These are phyloP conservation scores for Neoascia interrupta DNA, from an alignment of 2,888 invertebrate genomes.

Conservation along the genomic window DNA sequence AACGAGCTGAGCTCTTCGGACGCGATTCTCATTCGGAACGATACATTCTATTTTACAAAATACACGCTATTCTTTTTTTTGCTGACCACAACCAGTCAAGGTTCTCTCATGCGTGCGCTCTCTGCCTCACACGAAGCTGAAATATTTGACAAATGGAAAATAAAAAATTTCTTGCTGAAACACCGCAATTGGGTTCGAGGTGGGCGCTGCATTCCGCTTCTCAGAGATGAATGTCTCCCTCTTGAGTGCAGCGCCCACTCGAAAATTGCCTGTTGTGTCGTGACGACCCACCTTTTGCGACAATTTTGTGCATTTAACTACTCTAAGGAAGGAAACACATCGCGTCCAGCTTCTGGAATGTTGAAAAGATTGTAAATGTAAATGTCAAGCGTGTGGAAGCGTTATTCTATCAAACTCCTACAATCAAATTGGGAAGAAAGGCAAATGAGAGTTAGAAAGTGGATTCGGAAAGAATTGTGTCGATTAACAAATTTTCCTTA, in stretches of 20 bases:
- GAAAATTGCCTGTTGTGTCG: too few relatives aligned
- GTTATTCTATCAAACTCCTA: slow-evolving; percentile 67
- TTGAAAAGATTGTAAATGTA: slow-evolving; percentile 55
- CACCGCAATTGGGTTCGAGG: slow-evolving; percentile 28
- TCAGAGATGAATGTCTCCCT: neutral
- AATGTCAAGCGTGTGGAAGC: slow-evolving; percentile 15
- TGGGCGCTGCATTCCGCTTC: slow-evolving; percentile 52
- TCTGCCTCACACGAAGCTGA: slow-evolving; percentile 62
- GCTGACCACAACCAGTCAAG: slow-evolving; percentile 29
- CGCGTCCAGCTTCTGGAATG: slow-evolving; percentile 64
- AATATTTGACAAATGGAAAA: slow-evolving; percentile 62
- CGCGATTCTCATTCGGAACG: slow-evolving; percentile 43
- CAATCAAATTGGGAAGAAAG: slow-evolving; percentile 40
- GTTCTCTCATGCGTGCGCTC: slow-evolving; percentile 46
- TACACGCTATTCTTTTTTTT: slow-evolving; percentile 8
- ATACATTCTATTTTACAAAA: slow-evolving; percentile 61
- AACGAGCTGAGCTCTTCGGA: neutral
- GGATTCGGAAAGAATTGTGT: slow-evolving; percentile 74
- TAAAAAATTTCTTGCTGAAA: slow-evolving; percentile 42
- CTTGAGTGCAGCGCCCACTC: neutral
- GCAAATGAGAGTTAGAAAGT: neutral
- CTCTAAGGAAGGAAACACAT: slow-evolving; percentile 33
- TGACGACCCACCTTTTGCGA: slow-evolving; percentile 58
- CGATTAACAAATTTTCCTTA: slow-evolving; percentile 72
- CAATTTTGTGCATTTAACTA: neutral